phyloP scores from a whole-genome alignment of 2,797 vertebrate species.

The Falco naumanni region DNA sequence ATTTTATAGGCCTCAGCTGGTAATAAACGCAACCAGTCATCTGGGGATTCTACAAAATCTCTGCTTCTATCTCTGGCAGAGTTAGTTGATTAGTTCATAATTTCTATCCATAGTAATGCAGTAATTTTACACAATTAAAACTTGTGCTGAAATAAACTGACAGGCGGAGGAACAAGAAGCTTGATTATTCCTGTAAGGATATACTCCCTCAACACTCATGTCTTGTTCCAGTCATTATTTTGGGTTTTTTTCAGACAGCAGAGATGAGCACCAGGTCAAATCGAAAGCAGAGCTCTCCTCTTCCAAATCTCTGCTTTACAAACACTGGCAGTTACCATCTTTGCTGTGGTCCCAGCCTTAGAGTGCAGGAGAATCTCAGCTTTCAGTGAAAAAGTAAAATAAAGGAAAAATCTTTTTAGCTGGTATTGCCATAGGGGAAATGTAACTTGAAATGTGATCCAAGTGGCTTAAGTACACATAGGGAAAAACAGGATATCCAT shows the following conservation, averaged over 20 bases:
- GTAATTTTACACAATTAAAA: neutral
- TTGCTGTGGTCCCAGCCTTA: neutral
- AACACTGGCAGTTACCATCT: neutral
- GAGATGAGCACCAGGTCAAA: neutral
- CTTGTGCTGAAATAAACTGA: neutral
- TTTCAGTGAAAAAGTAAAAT: neutral
- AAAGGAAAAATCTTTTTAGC: neutral
- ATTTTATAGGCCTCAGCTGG: neutral
- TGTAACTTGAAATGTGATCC: constrained; percentile 28
- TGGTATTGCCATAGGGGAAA: neutral
- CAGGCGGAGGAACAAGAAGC: neutral
- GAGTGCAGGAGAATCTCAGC: neutral
- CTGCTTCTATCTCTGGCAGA: neutral
- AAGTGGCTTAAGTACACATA: neutral
- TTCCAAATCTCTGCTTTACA: neutral
- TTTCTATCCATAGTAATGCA: neutral
- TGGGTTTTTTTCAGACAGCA: neutral
- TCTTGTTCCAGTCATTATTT: neutral
- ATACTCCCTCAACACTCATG: neutral
- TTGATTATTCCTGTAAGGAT: neutral
- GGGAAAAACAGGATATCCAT: constrained; percentile 49
- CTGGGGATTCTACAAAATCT: neutral
- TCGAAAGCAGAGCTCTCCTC: neutral
- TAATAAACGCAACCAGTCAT: neutral
- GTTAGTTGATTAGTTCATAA: neutral